phyloP scores from a whole-genome alignment of 2,797 vertebrate species.

The Chrysocyon brachyurus region DNA sequence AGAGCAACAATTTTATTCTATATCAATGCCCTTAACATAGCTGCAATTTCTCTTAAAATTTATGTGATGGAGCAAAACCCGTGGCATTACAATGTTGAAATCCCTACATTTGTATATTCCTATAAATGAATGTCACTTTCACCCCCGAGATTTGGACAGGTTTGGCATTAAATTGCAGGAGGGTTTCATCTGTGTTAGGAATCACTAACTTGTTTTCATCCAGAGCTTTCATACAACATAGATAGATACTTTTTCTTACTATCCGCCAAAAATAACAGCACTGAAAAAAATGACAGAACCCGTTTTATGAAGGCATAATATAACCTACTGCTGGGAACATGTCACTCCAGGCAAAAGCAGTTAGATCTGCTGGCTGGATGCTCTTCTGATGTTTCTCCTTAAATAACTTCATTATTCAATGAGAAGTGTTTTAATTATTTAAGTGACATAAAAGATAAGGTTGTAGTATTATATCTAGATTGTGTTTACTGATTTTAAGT shows the following conservation, averaged over 20 bases:
- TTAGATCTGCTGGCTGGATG: slow-evolving; percentile 82
- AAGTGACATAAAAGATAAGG: slow-evolving; percentile 82
- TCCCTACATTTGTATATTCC: neutral
- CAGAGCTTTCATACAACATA: slow-evolving; percentile 59
- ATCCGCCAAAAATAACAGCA: slow-evolving; percentile 82
- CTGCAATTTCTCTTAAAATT: neutral
- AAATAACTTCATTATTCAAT: slow-evolving; percentile 87
- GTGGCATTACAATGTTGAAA: neutral
- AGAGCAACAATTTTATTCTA: neutral
- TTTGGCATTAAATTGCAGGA: neutral
- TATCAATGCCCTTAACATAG: neutral
- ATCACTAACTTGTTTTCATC: slow-evolving; percentile 68
- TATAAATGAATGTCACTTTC: neutral
- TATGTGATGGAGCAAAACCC: neutral
- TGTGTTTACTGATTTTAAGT: slow-evolving; percentile 83
- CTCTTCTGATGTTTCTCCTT: slow-evolving; percentile 83
- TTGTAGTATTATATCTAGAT: slow-evolving; percentile 79
- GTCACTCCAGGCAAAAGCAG: slow-evolving; percentile 85
- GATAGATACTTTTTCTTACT: slow-evolving; percentile 55
- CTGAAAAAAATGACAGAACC: slow-evolving; percentile 79
- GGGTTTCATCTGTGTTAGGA: slow-evolving; percentile 59
- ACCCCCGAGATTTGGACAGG: neutral
- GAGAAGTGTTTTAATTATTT: slow-evolving; percentile 87
- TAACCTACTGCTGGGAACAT: slow-evolving; percentile 84
- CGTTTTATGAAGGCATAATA: slow-evolving; percentile 83